Evolutionary conservation across 2,888 invertebrate species (phyloP), one percentile per base, ranked within the genome.

Genomic region (Orthosia cruda): DNA sequence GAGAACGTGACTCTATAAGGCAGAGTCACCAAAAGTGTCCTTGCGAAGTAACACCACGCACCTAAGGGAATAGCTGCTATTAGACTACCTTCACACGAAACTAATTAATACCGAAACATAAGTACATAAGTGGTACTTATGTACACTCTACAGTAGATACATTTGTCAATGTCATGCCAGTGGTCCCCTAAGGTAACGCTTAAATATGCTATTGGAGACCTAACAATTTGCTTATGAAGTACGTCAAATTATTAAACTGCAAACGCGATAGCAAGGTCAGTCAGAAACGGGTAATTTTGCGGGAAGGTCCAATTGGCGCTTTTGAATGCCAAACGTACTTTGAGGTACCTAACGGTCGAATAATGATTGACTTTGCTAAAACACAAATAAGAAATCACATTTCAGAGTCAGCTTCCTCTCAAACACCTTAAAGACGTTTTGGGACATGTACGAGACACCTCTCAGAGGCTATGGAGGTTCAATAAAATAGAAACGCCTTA

Each of bases 11-110:
- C 77, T 71, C 57, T 73, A 79, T 80, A 80, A 72, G 32, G 45
- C 15, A 65, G 47, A 52, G 55, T 50, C 59, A 69, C 54, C 49
- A 65, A 80, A 75, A 74, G 71, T 79, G 79, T 66, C 80, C 79
- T 84, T 81, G 74, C 47, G 7, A 81, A 75, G 70, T 84, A 67
- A 79, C 67, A 72, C 45, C 61, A 16, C 57, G 61, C 47, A 55
- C 84, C 75, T 77, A 5, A 63, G 86, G 84, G 86, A 86, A 72
- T 83, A 75, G 16, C 4, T n/a, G 12, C 62, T 49, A 52, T 61
- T 20, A 54, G 63, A 40, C 80, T 69, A 71, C 78, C 54, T 71
- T 74, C 20, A 70, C 32, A 72, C 74, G 70, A 23, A 74, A 74
- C 62, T 83, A 78, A 82, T 82, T 79, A 82, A 71, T 74, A 74